Evolutionary conservation across 1,140 invertebrate species (phyloP), one percentile per base, ranked within the genome.

Genomic region (Drosophila kanapiae): DNA sequence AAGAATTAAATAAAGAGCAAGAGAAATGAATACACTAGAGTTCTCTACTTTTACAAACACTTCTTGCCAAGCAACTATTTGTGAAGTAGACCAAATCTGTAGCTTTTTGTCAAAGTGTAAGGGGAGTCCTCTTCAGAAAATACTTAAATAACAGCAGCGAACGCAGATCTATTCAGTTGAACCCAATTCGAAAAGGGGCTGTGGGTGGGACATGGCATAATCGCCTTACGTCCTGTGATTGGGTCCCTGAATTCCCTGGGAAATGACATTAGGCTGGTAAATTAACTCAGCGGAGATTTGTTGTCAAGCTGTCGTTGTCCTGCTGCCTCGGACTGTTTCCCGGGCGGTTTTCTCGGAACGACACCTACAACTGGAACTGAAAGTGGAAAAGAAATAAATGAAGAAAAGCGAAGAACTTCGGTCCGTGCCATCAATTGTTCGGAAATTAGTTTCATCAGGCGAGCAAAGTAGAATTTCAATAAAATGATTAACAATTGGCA

Each of bases 201-300:
- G 40, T 42, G 37, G 59, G 47, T 47, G 37, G 56, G 40, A 43
- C 54, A 38, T 37, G 51, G 70, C 61, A 23, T 87, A 87, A 87
- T 88, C 84, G 84, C 77, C 84, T 87, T 87, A 87, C 40, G 59
- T 60, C 45, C 75, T 57, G 60, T 45, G 67, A 58, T 48, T 69
- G 43, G 56, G 53, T 53, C 59, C 31, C 42, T 65, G 65, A 77
- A 76, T 77, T 40, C 45, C 68, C 67, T 27, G 57, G 80, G 68
- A 80, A 83, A 76, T 83, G 80, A 75, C 85, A 88, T 78, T 88
- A 84, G 80, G 72, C 80, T 67, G 77, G 74, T 61, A 84, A 87
- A 88, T 87, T 78, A 88, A 83, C 80, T 78, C 69, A 74, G 56
- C 80, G 51, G 67, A 78, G 80, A 87, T 88, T 88, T 88, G 77